Evolutionary conservation across 2,113 vertebrate species (phyloP), one percentile per base, ranked within the genome.

Genomic region (Psephotus haematonotus): DNA sequence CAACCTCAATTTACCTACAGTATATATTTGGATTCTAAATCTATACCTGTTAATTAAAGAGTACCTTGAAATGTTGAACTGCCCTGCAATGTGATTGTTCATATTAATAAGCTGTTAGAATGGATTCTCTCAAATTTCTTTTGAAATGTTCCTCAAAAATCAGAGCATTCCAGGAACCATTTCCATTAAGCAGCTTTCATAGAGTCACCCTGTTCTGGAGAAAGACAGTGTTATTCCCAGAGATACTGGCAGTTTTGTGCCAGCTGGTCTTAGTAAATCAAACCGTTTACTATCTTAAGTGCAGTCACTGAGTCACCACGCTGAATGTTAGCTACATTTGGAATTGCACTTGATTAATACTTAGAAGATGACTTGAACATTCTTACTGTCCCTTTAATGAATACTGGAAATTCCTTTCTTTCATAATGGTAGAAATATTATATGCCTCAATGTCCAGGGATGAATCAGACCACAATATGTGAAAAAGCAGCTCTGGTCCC

Each of bases 241-340:
- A 82, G 8, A 67, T 25, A 46, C 39, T 17, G 28, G 23, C 22
- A 63, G 13, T 84, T 93, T 75, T 3, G 1, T 49, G 46, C 37
- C 55, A 88, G 7, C 12, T 75, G 47, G 12, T 65, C 43, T n/a
- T 87, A 22, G 25, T 25, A 93, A 79, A 63, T 37, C 2, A 68
- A 74, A 75, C 11, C 0, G 0, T 76, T 90, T 63, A 49, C 43
- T 90, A 7, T 23, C 47, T 18, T 29, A 77, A 69, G 57, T 35
- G 4, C 10, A 52, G 24, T 74, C 10, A 44, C 8, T 24, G 69
- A 52, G 41, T 69, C 17, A 76, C 25, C 4, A 13, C 0, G 0
- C n/a, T 81, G 52, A 86, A 79, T 62, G 44, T n/a, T 24, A 76
- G 13, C n/a, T 64, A 35, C 17, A 25, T 68, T 80, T 93, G 44